phyloP scores from a whole-genome alignment of 2,797 vertebrate genomes.

The Catostomus latipinnis region DNA sequence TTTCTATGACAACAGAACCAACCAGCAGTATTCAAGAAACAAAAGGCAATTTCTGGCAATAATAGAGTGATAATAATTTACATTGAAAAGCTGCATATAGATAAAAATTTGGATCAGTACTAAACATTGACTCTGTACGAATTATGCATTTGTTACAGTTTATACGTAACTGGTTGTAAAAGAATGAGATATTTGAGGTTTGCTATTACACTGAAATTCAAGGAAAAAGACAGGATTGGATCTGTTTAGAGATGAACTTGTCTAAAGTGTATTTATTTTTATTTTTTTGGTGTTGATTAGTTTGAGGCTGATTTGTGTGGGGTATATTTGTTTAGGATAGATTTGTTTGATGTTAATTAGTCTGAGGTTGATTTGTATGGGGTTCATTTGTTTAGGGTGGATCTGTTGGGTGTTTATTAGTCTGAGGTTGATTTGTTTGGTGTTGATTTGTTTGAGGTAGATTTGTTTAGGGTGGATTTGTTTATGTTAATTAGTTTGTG shows the following conservation, averaged over 20 bases:
- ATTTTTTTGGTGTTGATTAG: too few species aligned
- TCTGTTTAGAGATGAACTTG: too few species aligned
- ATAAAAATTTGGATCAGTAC: slow-evolving; percentile 6
- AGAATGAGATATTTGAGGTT: background rate
- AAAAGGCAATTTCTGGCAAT: slow-evolving; percentile 10
- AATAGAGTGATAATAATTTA: slow-evolving; percentile 2
- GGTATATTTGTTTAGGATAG: too few species aligned
- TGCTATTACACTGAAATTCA: background rate
- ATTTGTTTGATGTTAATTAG: too few species aligned
- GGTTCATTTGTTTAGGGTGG: too few species aligned
- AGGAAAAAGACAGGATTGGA: too few species aligned
- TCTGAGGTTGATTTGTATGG: too few species aligned
- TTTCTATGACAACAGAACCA: slow-evolving; percentile 65
- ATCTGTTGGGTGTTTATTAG: too few species aligned
- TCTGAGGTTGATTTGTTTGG: too few species aligned
- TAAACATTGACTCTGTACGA: background rate
- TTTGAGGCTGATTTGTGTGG: too few species aligned
- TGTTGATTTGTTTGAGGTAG: too few species aligned
- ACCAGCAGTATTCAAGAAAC: slow-evolving; percentile 33
- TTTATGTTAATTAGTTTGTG: background rate
- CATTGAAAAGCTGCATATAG: background rate
- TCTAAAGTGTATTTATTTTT: too few species aligned
- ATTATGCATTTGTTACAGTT: background rate
- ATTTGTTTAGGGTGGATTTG: background rate
- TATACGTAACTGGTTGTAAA: background rate